Percentiles rank a stretch among this genome's conserved stretches.
These are phyloP conservation scores for Microcebus murinus DNA, from an alignment of 2,113 vertebrate species.

Conservation along the genomic window DNA sequence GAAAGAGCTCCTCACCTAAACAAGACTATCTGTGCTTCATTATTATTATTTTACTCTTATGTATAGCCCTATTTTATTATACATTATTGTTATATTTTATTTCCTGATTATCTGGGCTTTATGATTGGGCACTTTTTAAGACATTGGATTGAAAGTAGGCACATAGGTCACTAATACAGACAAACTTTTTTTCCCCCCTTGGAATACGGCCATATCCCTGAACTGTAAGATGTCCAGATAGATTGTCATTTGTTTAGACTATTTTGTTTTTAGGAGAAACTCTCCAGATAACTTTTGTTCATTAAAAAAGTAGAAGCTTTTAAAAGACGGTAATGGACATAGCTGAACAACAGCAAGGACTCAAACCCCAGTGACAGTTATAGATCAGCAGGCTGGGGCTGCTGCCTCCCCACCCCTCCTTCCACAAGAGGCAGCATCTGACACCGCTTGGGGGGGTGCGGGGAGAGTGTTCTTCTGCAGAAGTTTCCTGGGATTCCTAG, in stretches of 20 bases:
- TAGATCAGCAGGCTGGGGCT: neutral
- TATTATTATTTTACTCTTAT: neutral
- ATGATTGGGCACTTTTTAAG: conserved; percentile 28
- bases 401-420: no score
- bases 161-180: neutral
- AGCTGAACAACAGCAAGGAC: neutral
- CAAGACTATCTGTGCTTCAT: neutral
- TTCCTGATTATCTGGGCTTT: neutral
- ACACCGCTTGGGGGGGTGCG: neutral
- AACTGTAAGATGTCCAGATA: neutral
- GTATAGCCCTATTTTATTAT: neutral
- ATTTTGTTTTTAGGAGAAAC: neutral
- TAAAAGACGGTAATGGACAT: neutral
- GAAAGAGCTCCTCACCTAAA: neutral
- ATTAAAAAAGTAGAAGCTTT: neutral
- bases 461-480: neutral
- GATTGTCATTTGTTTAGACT: conserved; percentile 12
- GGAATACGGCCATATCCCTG: neutral
- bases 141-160: neutral
- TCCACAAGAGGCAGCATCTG: neutral
- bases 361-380: neutral
- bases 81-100: neutral
- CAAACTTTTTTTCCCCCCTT: conserved; percentile 24
- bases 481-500: neutral
- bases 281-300: neutral